Base-by-base conservation (phyloP, 2,888 invertebrate genomes). In the Troides helena region DNA sequence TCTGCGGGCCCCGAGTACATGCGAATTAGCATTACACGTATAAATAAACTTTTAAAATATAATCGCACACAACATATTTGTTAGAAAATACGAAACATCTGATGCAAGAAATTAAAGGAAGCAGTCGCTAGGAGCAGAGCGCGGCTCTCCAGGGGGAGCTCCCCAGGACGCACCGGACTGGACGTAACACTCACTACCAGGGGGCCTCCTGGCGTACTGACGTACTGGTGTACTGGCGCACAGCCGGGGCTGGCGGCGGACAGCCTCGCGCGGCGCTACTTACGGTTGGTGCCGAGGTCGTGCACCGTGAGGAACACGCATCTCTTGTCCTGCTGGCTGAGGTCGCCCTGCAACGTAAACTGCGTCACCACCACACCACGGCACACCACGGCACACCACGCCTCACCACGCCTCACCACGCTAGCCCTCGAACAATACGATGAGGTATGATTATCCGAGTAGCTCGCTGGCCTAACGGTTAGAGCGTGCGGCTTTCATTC, bases 221-320 rank as follows among this genome's bases (percentile, higher is more conserved):
- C 21, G 21, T 21, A 21, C 21, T 21, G 21, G 21, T 21, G 21
- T 21, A 21, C 21, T 21, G 50, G 14, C 50, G 50, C 53, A 6
- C 53, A 17, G 17, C 53, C n/a, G 53, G 53, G 2, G 18, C 17
- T 18, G 53, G n/a, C 53, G 18, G 3, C 50, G 12, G 50, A 14
- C 4, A 8, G 6, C 14, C 12, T 53, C 1, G 17, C 53, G 39
- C 53, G 53, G 18, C 17, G 53, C 50, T 53, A 94, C 95, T 94
- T 88, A 96, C 96, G 96, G 83, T 96, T 96, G 80, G 95, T 95
- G 81, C 98, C 98, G 80, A 98, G 93, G 86, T 98, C 98, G 88
- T 98, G 98, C 0, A 98, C 97, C 46, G 98, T 98, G 68, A 98
- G 89, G 83, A 98, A 97, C 75, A 97, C 95, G 72, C 97, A 97